Conservation (phyloP, 2,888 invertebrate genomes). For the Hirtodrosophila alboralis region DNA sequence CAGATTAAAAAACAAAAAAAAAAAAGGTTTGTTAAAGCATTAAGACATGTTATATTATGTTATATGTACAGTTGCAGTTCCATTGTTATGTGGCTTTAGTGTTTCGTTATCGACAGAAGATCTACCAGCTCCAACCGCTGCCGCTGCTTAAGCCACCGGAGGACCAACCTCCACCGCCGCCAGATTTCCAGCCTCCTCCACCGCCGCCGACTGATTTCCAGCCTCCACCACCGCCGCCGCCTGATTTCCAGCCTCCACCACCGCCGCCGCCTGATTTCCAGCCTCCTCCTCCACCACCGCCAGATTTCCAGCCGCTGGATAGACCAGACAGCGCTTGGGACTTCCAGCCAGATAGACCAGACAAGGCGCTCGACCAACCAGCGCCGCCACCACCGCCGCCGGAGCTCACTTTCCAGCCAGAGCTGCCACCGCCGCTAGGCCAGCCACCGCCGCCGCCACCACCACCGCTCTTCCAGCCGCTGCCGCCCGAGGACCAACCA, state of each 20-base stretch:
- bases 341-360: conserved; percentile 34
- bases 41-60: conserved; percentile 18
- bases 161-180: conserved; percentile 44
- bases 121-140: conserved; percentile 66
- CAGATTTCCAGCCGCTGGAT: conserved; percentile 52
- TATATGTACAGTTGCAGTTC: conserved; percentile 36
- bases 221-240: conserved; percentile 32
- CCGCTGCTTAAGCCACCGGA: conserved; percentile 34
- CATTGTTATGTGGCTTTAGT: conserved; percentile 11
- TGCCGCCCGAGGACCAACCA: conserved; percentile 45
- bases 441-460: conserved; percentile 48
- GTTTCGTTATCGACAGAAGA: neutral
- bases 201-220: conserved; percentile 36
- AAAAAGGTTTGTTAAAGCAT: conserved; percentile 8
- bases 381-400: conserved; percentile 23
- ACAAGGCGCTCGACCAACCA: conserved; percentile 43
- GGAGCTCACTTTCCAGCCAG: conserved; percentile 16
- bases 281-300: conserved; percentile 39
- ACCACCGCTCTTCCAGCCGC: conserved; percentile 46
- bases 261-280: conserved; percentile 29
- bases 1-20: conserved; percentile 24
- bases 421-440: conserved; percentile 33
- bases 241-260: conserved; percentile 31
- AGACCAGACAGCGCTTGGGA: conserved; percentile 36
- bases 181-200: conserved; percentile 1